Percentiles rank a stretch among this genome's conserved stretches.
Conservation (phyloP, 2,888 invertebrate species). For the Noctuana brunneofusca region DNA sequence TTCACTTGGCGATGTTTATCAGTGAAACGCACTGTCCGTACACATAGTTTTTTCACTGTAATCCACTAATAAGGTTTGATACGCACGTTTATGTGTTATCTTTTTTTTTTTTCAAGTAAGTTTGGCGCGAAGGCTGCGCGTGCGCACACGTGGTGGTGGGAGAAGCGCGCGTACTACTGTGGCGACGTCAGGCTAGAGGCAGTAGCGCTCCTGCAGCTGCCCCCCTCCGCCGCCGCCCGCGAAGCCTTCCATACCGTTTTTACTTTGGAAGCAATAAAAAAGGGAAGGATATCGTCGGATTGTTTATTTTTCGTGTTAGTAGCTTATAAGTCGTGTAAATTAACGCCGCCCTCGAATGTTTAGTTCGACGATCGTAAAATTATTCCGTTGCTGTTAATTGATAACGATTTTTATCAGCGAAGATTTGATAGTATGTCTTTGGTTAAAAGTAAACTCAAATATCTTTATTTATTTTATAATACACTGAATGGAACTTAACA, state of each 20-base stretch:
- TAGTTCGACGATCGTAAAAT: slow-evolving; percentile 60
- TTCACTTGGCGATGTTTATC: slow-evolving; percentile 37
- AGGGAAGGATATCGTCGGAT: slow-evolving; percentile 75
- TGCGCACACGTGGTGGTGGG: slow-evolving; percentile 75
- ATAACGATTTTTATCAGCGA: slow-evolving; percentile 44
- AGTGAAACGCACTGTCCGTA: slow-evolving; percentile 45
- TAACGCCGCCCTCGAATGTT: slow-evolving; percentile 67
- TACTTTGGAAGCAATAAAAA: slow-evolving; percentile 77
- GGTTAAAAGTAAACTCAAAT: neutral
- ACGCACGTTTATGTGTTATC: slow-evolving; percentile 44
- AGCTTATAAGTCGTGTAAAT: slow-evolving; percentile 79
- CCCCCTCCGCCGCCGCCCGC: slow-evolving; percentile 50
- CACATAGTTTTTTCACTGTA: slow-evolving; percentile 62
- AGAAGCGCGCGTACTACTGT: slow-evolving; percentile 77
- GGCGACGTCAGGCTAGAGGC: slow-evolving; percentile 65
- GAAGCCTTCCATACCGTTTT: slow-evolving; percentile 73
- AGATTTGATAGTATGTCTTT: neutral
- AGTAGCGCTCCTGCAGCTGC: slow-evolving; percentile 77
- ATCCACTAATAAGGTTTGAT: slow-evolving; percentile 58
- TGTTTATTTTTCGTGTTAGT: slow-evolving; percentile 81
- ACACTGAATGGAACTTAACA: neutral
- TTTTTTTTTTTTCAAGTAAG: slow-evolving; percentile 35
- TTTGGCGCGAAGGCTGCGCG: slow-evolving; percentile 63
- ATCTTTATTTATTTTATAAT: neutral
- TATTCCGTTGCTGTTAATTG: slow-evolving; percentile 61